phyloP scores from a whole-genome alignment of 2,888 invertebrate genomes.

The Meteorus cinctellus region DNA sequence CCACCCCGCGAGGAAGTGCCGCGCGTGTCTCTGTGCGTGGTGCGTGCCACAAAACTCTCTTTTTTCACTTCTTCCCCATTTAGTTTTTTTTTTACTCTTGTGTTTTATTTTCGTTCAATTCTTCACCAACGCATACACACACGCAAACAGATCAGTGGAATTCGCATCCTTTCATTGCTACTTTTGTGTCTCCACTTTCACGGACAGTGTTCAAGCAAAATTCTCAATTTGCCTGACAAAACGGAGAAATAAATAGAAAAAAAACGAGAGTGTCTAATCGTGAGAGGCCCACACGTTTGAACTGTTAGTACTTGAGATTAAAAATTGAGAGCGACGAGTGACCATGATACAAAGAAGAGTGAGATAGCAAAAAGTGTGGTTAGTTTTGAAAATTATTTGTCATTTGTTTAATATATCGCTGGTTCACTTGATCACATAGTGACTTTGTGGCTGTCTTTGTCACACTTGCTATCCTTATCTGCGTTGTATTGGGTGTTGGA shows the following conservation, averaged over 20 bases:
- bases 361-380: conserved; percentile 29
- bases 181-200: too few species aligned
- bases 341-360: conserved; percentile 3
- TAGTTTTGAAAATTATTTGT: conserved; percentile 3
- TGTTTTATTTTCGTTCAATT: conserved; percentile 17
- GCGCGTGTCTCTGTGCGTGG: conserved; percentile 49
- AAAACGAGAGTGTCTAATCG: too few species aligned
- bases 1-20: conserved; percentile 49
- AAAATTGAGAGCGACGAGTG: conserved; percentile 4
- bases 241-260: too few species aligned
- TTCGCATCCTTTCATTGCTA: too few species aligned
- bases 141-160: too few species aligned
- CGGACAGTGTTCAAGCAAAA: too few species aligned
- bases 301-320: too few species aligned
- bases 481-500: neutral
- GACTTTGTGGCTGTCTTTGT: neutral
- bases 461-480: neutral
- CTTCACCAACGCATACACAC: too few species aligned
- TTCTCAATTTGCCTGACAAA: too few species aligned
- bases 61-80: conserved; percentile 28
- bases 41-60: conserved; percentile 45
- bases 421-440: too few species aligned
- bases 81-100: conserved; percentile 22
- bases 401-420: neutral
- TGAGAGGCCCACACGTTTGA: too few species aligned